Conservation (phyloP, 2,113 vertebrate genomes). For the Psittacus erithacus region DNA sequence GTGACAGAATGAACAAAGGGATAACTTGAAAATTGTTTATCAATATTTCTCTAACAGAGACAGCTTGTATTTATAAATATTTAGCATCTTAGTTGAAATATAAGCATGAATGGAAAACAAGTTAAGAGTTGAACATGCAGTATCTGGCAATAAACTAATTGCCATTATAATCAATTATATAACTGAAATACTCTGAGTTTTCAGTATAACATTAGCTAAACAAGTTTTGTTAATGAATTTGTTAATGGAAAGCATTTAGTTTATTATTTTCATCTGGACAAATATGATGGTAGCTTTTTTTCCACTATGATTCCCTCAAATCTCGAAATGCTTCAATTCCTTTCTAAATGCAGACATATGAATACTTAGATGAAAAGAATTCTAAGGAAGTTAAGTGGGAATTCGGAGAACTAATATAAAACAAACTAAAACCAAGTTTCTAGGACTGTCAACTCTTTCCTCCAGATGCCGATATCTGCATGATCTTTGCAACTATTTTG, state of each 20-base stretch:
- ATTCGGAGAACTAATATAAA: neutral
- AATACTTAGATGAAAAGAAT: neutral
- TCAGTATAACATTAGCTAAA: slow-evolving; percentile 39
- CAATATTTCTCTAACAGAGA: slow-evolving; percentile 28
- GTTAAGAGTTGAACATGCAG: neutral
- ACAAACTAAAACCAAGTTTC: neutral
- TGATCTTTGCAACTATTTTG: fast-evolving
- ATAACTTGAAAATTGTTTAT: slow-evolving; percentile 57
- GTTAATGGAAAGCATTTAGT: neutral
- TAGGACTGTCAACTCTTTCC: neutral
- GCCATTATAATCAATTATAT: slow-evolving; percentile 48
- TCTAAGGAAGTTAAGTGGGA: neutral
- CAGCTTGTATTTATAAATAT: slow-evolving; percentile 61
- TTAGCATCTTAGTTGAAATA: slow-evolving; percentile 40
- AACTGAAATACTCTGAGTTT: slow-evolving; percentile 19
- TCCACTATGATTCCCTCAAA: neutral
- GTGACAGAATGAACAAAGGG: slow-evolving; percentile 46
- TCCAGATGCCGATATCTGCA: neutral
- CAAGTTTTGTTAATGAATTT: slow-evolving; percentile 38
- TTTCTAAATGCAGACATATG: neutral
- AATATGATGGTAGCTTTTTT: neutral
- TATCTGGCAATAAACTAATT: slow-evolving; percentile 46
- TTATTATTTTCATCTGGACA: slow-evolving; percentile 5
- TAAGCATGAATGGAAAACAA: slow-evolving; percentile 38
- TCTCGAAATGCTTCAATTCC: neutral